Conservation (phyloP, 2,113 vertebrate species). For the Ailuropoda melanoleuca region DNA sequence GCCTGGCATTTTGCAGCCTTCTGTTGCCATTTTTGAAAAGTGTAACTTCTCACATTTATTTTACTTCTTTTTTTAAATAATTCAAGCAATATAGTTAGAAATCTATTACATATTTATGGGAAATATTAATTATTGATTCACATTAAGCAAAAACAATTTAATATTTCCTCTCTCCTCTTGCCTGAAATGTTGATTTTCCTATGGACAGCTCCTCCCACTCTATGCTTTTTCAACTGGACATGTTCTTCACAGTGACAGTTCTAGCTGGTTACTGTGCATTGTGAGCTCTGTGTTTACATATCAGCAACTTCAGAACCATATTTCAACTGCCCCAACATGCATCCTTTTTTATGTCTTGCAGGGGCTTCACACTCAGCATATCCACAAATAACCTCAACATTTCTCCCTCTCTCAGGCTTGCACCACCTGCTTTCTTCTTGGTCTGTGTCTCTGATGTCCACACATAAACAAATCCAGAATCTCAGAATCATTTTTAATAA, state of each 20-base stretch:
- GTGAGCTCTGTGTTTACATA: not conserved
- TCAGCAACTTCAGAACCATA: not conserved
- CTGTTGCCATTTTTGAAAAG: slow-evolving; percentile 58
- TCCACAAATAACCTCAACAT: not conserved
- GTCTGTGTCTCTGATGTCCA: not conserved
- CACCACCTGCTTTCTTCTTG: not conserved
- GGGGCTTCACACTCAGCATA: not conserved
- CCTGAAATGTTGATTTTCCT: not conserved
- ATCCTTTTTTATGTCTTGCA: too few relatives aligned
- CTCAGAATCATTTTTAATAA: not conserved
- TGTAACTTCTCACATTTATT: slow-evolving; percentile 57
- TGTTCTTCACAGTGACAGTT: too few relatives aligned
- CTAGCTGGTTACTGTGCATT: too few relatives aligned
- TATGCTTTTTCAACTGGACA: not conserved
- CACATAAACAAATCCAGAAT: not conserved
- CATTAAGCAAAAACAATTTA: slow-evolving; percentile 44
- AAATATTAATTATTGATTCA: slow-evolving; percentile 72
- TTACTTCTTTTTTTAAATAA: slow-evolving; percentile 62
- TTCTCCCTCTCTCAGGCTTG: not conserved
- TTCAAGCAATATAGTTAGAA: slow-evolving; percentile 59
- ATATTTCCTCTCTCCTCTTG: not conserved
- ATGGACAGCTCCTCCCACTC: not conserved
- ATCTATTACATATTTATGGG: slow-evolving; percentile 62
- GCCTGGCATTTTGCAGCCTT: slow-evolving; percentile 15
- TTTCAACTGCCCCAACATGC: accelerated